Base-by-base conservation (phyloP, 2,797 vertebrate genomes). In the Eleutherodactylus coqui region DNA sequence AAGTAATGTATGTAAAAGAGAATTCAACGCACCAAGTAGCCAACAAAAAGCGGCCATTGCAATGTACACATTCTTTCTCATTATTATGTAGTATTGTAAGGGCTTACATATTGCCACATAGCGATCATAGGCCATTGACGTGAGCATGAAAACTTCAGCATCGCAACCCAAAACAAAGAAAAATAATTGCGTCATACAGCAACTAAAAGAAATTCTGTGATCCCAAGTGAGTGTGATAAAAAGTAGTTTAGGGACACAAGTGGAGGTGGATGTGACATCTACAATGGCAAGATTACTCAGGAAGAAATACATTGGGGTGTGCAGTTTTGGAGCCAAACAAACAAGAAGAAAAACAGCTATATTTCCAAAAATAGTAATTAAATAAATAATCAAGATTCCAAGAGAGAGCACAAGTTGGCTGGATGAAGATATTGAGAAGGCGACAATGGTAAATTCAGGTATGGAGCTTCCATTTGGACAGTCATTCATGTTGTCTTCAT, bases 111-210 rank as follows among this genome's bases (percentile, higher is more conserved):
- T 4, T 9, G 55, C 55, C n/a, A 60, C 55, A 60, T 60, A 60
- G 55, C 55, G 55, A 27, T 60, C 55, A 29, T 60, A 60, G n/a
- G 55, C 55, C 55, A 60, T 60, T 27, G n/a, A 9, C 13, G 55
- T 60, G 3, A 60, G 55, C 3, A 60, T 27, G n/a, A 60, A 60
- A 27, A 60, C 36, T 53, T 82, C 80, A 2, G 21, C 14, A 7
- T 16, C 53, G 11, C 32, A 29, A 72, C 67, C 53, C 5, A n/a
- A 53, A n/a, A 41, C 16, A 38, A 53, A 70, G 24, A 82, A 17
- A 82, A 51, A 72, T 24, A 82, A n/a, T 14, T 82, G 67, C 1
- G 47, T 38, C 21, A 82, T 53, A 24, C 80, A 82, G 4, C 32
- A 45, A 13, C 16, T 1, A 45, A 72, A 82, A 27, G 67, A 72